Base-by-base conservation (phyloP, 1,140 invertebrate species). In the Drosophila subpulchrella region DNA sequence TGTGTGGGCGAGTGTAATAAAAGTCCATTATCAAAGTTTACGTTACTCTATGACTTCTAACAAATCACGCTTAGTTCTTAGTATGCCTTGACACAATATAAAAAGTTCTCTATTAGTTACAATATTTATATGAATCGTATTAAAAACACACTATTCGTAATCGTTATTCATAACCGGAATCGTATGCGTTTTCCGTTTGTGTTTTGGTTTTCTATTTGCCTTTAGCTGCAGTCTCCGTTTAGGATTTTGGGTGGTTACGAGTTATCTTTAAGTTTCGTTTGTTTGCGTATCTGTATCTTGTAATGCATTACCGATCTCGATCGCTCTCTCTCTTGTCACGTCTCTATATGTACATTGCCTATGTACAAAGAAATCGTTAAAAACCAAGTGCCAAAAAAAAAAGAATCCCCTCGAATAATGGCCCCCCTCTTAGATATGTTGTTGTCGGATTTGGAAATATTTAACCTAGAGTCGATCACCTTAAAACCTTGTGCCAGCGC, bases 201-300 rank as follows among this genome's bases (percentile, higher is more conserved):
- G 15, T 63, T 58, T 66, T 41, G 63, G 20, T 68, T 76, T 27
- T 36, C 41, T 66, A 41, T 61, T 68, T 76, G 73, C 74, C 75
- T 77, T 77, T 77, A 77, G 75, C 83, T 88, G 83, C 83, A 88
- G 83, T 88, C 83, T 88, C 83, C 83, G 78, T 88, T 83, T 89
- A 88, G 83, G 83, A 88, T 88, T 85, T 68, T 89, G 83, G 83
- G 83, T 88, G 83, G 83, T 88, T 88, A 88, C 83, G 83, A 89
- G 84, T 88, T 86, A 77, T 85, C 59, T 79, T 73, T 79, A 83
- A 83, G 79, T 88, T 89, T 88, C 80, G 82, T 78, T 78, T 86
- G 80, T 78, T 81, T 82, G 79, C 81, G 65, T 81, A 78, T 81
- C 73, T 66, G 63, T 75, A 63, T 83, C 81, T 76, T 75, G 63